phyloP scores from a whole-genome alignment of 2,888 invertebrate species.

The Drosophila recens region DNA sequence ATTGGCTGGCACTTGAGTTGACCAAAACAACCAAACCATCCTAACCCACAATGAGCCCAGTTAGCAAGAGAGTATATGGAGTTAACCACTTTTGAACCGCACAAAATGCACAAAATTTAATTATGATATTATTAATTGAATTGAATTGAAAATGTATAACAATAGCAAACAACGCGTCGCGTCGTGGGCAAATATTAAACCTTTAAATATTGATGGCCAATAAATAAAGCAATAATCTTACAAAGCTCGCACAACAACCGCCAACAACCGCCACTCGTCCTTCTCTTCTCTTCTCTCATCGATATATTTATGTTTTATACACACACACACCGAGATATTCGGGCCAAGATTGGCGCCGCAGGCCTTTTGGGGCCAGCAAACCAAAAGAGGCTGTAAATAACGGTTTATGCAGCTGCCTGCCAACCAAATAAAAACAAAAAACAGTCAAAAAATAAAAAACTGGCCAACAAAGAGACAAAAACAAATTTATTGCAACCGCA shows the following conservation, averaged over 20 bases:
- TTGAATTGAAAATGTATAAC: constrained; percentile 62
- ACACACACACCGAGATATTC: constrained; percentile 11
- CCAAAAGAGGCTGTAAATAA: constrained; percentile 63
- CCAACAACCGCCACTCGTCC: background rate
- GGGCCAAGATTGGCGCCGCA: constrained; percentile 43
- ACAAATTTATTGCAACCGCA: constrained; percentile 76
- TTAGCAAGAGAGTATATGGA: background rate
- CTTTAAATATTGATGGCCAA: constrained; percentile 70
- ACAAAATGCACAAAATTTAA: constrained; percentile 48
- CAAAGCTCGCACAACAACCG: constrained; percentile 19
- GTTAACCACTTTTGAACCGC: constrained; percentile 25
- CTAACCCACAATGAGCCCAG: constrained; percentile 1
- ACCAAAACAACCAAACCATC: background rate
- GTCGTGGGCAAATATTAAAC: constrained; percentile 58
- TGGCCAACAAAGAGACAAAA: constrained; percentile 49
- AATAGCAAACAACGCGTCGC: constrained; percentile 40
- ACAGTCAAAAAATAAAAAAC: constrained; percentile 1
- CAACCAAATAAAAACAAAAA: constrained; percentile 11
- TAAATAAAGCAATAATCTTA: constrained; percentile 65
- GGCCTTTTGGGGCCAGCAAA: constrained; percentile 40
- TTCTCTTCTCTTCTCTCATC: background rate
- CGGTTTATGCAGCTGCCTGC: constrained; percentile 60
- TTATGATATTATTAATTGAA: constrained; percentile 74
- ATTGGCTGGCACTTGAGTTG: constrained; percentile 20
- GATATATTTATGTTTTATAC: background rate